Evolutionary conservation across 2,113 vertebrate species (phyloP).

Genomic region (Cynopterus brachyotis): DNA sequence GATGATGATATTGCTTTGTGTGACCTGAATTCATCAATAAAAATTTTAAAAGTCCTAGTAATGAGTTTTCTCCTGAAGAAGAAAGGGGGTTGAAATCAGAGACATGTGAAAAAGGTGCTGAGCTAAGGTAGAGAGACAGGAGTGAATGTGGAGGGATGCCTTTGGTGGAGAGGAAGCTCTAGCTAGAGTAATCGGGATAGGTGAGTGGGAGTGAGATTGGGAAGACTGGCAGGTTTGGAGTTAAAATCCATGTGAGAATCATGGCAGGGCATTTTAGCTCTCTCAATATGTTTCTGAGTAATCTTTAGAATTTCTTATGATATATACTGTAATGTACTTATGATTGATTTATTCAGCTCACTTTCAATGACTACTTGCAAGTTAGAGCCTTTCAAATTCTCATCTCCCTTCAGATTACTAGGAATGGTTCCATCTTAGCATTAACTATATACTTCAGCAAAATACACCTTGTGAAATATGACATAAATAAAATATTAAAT

Average conservation of each 20-base stretch:
- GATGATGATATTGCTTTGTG: neutral
- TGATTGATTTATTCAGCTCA: neutral
- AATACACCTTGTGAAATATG: neutral
- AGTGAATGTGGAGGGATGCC: neutral
- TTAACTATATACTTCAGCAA: neutral
- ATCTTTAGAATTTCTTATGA: neutral
- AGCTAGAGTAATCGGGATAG: neutral
- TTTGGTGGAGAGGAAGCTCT: neutral
- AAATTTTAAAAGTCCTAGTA: neutral
- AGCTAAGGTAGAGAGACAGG: neutral
- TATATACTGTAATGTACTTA: neutral
- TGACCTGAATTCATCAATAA: neutral
- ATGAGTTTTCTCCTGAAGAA: neutral
- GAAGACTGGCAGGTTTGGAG: neutral
- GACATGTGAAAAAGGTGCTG: neutral
- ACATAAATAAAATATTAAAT: conserved; percentile 7
- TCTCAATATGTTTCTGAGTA: neutral
- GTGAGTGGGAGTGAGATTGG: neutral
- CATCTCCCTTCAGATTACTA: neutral
- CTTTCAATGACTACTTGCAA: neutral
- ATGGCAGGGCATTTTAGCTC: neutral
- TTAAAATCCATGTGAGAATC: neutral
- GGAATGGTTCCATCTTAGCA: neutral
- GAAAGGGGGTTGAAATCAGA: neutral
- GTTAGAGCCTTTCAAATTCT: neutral